Evolutionary conservation across 1,140 invertebrate species (phyloP), one percentile per base, ranked within the genome.

Genomic region (Elymnias hypermnestra): DNA sequence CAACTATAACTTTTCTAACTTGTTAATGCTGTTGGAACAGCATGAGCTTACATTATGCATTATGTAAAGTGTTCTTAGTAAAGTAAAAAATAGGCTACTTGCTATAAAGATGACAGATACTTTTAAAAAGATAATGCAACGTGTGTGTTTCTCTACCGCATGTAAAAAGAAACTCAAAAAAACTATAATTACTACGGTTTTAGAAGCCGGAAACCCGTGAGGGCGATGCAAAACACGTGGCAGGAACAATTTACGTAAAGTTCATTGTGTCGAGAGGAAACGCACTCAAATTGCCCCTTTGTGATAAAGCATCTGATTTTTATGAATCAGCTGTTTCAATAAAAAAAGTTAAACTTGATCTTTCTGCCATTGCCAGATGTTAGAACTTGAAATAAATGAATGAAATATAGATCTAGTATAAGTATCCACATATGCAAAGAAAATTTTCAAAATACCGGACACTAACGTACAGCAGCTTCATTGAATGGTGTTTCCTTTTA

Each of bases 201-300:
- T 33, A 33, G 29, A 33, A 15, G 15, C 29, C 29, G 29, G 29
- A 33, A 33, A 12, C 13, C 5, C 14, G 29, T n/a, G 13, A 12
- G 29, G 29, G 29, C 5, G 29, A 10, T 33, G 4, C 13, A 7
- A 9, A 15, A 15, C 29, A 33, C 29, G 29, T 33, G 29, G 13
- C 8, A 14, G 6, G 13, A 15, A 12, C 19, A 21, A 21, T 21
- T 33, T 15, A 6, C 5, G 14, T 33, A 14, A 8, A 33, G 29
- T 15, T 15, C 29, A 33, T 33, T 33, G 29, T 33, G 12, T 29
- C 14, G 29, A 12, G 14, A 33, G 29, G 29, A 33, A 33, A 15
- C n/a, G 14, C 29, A 14, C 2, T 33, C 15, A 10, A 8, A 33
- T 12, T 33, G 13, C 12, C 14, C 4, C 14, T 15, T n/a, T 33